A percentile compares a stretch with the other conserved stretches of the same genome.
These are phyloP conservation scores for Antidorcas marsupialis DNA, from an alignment of 2,113 vertebrate genomes.

Conservation along the genomic window DNA sequence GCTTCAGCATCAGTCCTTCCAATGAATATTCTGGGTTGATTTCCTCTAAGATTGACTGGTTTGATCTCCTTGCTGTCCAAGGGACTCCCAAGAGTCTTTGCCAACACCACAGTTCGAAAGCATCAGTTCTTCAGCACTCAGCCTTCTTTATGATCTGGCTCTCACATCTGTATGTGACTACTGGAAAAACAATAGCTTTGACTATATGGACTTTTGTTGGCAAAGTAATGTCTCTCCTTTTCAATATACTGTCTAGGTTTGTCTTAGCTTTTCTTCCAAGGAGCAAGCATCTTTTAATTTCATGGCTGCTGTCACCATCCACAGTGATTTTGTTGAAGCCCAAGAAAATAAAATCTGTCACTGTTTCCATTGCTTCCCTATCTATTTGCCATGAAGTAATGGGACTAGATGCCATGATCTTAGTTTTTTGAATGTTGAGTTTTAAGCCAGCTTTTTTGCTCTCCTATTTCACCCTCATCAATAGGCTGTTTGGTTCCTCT, in stretches of 20 bases:
- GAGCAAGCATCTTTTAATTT: not conserved
- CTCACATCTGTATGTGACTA: not conserved
- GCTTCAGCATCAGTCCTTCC: not conserved
- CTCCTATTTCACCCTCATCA: not conserved
- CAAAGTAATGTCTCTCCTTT: not conserved
- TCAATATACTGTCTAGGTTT: not conserved
- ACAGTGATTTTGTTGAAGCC: not conserved
- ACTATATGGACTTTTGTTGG: not conserved
- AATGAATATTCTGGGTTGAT: not conserved
- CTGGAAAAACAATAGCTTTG: not conserved
- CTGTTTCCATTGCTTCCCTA: not conserved
- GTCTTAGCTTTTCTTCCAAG: not conserved
- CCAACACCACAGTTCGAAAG: not conserved
- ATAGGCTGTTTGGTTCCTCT: not conserved
- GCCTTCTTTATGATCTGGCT: not conserved
- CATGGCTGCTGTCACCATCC: not conserved
- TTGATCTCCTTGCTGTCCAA: not conserved
- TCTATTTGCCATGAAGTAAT: not conserved
- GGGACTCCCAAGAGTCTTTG: not conserved
- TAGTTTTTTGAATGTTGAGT: not conserved
- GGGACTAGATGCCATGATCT: not conserved
- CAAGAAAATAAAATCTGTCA: not conserved
- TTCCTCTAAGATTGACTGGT: not conserved
- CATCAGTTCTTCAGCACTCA: not conserved
- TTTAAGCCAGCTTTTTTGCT: not conserved